Conservation (phyloP, 2,797 vertebrate species). For the Ptychadena robeensis region DNA sequence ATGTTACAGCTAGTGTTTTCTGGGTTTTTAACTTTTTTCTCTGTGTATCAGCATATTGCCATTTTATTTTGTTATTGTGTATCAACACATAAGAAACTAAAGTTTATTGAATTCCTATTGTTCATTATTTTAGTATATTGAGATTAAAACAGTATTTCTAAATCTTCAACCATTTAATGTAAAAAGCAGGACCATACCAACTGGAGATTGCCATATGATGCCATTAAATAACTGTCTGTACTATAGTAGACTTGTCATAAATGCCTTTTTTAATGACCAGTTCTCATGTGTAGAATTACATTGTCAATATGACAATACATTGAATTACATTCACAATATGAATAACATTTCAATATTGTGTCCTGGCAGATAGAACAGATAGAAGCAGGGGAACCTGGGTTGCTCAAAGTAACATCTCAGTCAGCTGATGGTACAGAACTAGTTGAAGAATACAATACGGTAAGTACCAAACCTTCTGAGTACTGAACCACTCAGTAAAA, state of each 20-base stretch:
- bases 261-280: neutral
- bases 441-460: constrained; percentile 80
- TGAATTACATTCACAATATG: constrained; percentile 15
- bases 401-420: constrained; percentile 73
- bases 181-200: too few species aligned
- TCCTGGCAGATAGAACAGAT: constrained; percentile 77
- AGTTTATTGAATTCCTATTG: too few species aligned
- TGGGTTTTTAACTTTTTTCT: too few species aligned
- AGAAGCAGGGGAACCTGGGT: constrained; percentile 72
- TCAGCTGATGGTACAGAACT: constrained; percentile 66
- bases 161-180: too few species aligned
- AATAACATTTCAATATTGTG: neutral
- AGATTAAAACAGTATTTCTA: too few species aligned
- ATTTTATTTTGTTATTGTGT: too few species aligned
- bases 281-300: constrained; percentile 4
- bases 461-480: constrained; percentile 64
- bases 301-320: constrained; percentile 13
- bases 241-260: neutral
- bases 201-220: neutral
- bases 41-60: too few species aligned
- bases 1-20: too few species aligned
- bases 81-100: too few species aligned
- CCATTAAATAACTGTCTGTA: neutral
- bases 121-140: too few species aligned
- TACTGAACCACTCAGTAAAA: neutral